Conservation (phyloP, 2,113 vertebrate species). For the Xiphias gladius region DNA sequence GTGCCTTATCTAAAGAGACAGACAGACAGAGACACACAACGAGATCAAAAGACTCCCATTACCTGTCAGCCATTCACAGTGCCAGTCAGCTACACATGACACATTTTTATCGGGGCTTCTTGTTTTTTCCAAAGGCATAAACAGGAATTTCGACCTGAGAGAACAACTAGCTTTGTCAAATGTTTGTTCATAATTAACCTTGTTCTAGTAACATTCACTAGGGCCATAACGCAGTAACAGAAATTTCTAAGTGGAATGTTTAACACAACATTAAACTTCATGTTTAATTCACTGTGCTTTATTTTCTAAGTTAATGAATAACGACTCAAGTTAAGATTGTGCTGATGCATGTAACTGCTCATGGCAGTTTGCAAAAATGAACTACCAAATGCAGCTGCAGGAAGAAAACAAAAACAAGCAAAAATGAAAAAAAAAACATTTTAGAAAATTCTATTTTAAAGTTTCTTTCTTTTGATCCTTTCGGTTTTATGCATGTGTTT, state of each 20-base stretch:
- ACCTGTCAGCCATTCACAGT: slow-evolving; percentile 46
- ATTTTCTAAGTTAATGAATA: slow-evolving; percentile 1
- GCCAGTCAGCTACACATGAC: slow-evolving; percentile 18
- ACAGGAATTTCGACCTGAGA: slow-evolving; percentile 12
- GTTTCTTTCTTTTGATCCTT: not conserved
- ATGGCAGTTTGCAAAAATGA: not conserved
- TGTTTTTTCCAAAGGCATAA: slow-evolving; percentile 12
- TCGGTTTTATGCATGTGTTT: not conserved
- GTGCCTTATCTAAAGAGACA: slow-evolving; percentile 90
- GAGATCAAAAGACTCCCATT: slow-evolving; percentile 39
- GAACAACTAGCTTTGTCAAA: not conserved
- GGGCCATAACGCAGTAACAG: not conserved
- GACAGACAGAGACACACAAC: slow-evolving; percentile 32
- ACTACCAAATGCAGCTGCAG: not conserved
- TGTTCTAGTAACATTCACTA: not conserved
- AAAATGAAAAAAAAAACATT: not conserved
- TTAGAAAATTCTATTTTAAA: no score
- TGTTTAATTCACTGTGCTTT: not conserved
- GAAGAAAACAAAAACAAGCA: not conserved
- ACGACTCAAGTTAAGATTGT: not conserved
- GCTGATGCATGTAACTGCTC: not conserved
- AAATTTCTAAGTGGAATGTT: slow-evolving; percentile 1
- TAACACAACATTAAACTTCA: not conserved
- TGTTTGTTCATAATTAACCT: slow-evolving; percentile 13
- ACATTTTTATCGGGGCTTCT: slow-evolving; percentile 2